Evolutionary conservation across 2,113 vertebrate species (phyloP), one percentile per base, ranked within the genome.

Genomic region (Pseudorasbora parva): DNA sequence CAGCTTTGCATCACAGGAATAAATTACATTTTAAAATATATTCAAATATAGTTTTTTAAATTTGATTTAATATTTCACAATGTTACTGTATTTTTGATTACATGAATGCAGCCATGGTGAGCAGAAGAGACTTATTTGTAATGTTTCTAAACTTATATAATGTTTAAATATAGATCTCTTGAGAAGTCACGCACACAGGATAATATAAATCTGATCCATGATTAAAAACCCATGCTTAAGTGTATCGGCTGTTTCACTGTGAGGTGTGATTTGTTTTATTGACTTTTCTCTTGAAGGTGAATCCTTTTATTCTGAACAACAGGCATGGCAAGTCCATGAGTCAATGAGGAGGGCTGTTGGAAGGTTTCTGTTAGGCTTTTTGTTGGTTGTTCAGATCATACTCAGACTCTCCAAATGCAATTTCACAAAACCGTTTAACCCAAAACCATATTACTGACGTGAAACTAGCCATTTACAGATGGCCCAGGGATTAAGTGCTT

Each of bases 141-240:
- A 54, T 19, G 17, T 54, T 19, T 54, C 6, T 2, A 19, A 54
- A 54, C 51, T 19, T 19, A 17, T 54, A 19, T 54, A 54, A 54
- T 54, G 51, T 54, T 54, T 54, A 11, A 69, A n/a, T 69, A 11
- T 71, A 71, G 37, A 45, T 72, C 41, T 25, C 41, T 73, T 73
- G 43, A 15, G 12, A 25, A 19, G n/a, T 78, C 56, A 45, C 5
- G 2, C 41, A 77, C 30, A 57, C n/a, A 17, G 33, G 54, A 78
- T 59, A 60, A 43, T 37, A 60, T 54, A 21, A 23, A 77, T 60
- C 54, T 78, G 54, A 23, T 41, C 33, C 21, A 60, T 59, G 84
- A 84, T 83, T 87, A 66, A 84, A 78, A 72, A 30, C 78, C 66
- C 9, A 72, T 72, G 1, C 12, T 76, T 57, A 57, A 60, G 56